Percentiles rank a stretch among this genome's conserved stretches.
phyloP scores from a whole-genome alignment of 1,140 invertebrate genomes.

The Phthorimaea operculella region DNA sequence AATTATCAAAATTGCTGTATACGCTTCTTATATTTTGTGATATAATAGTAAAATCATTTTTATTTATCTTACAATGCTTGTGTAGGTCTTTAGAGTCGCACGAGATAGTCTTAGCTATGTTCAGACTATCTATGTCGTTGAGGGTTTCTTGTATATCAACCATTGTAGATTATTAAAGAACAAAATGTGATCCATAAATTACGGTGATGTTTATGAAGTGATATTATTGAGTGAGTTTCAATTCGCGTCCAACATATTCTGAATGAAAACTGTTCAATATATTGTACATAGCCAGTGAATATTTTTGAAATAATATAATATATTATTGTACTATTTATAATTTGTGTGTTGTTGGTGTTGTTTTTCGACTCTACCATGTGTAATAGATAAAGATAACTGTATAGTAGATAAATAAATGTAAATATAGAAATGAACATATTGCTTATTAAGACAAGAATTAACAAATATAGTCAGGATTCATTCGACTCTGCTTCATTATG shows the following conservation, averaged over 20 bases:
- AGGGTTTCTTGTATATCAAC: background rate
- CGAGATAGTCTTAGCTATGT: background rate
- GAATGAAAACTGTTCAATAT: too few species aligned
- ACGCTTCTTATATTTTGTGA: background rate
- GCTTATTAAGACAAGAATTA: background rate
- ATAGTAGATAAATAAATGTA: background rate
- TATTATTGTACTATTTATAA: background rate
- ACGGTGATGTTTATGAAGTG: too few species aligned
- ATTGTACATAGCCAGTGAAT: too few species aligned
- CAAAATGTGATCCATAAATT: too few species aligned
- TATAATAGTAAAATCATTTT: background rate
- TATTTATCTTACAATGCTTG: background rate
- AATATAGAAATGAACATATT: background rate
- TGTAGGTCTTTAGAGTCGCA: background rate
- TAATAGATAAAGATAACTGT: background rate
- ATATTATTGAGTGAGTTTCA: too few species aligned
- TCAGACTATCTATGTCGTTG: background rate
- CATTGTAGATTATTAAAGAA: too few species aligned
- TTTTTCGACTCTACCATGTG: background rate
- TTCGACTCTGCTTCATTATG: background rate
- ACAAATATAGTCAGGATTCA: background rate
- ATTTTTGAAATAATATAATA: background rate
- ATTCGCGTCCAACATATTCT: too few species aligned
- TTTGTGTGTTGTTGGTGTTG: too few species aligned
- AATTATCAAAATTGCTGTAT: background rate